These are phyloP conservation scores for Amphiprion ocellaris DNA, from an alignment of 2,113 vertebrate species.

Conservation along the genomic window DNA sequence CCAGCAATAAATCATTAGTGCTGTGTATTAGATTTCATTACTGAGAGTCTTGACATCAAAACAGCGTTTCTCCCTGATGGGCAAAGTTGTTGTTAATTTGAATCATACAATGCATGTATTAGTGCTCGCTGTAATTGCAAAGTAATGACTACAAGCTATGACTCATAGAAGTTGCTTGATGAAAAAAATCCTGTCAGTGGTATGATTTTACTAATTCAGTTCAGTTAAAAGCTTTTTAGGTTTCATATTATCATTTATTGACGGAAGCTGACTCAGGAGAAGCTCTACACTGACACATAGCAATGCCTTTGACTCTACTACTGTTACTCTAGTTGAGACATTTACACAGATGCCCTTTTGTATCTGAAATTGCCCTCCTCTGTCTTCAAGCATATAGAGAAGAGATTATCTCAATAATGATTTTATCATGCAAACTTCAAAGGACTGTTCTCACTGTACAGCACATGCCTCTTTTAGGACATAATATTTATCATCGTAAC, in stretches of 20 bases:
- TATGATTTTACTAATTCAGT: neutral
- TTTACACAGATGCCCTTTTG: neutral
- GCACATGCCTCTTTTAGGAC: neutral
- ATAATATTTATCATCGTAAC: neutral
- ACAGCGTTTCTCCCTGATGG: neutral
- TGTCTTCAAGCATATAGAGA: neutral
- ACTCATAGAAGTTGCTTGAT: neutral
- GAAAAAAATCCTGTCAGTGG: neutral
- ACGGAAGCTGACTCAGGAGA: neutral
- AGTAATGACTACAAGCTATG: neutral
- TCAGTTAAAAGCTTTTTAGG: neutral
- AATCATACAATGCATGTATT: neutral
- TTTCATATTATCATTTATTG: neutral
- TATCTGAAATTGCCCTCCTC: neutral
- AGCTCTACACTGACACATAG: neutral
- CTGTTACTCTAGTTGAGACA: neutral
- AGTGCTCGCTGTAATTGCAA: slow-evolving; percentile 9
- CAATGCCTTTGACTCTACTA: neutral
- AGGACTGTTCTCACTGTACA: neutral
- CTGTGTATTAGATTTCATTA: slow-evolving; percentile 17
- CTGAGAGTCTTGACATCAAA: neutral
- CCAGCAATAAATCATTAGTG: slow-evolving; percentile 14
- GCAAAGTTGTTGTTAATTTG: neutral
- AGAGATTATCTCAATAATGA: neutral
- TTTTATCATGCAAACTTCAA: slow-evolving; percentile 1